These are phyloP conservation scores for Tetraodon nigroviridis DNA, from an alignment of 2,113 vertebrate species.

Conservation along the genomic window DNA sequence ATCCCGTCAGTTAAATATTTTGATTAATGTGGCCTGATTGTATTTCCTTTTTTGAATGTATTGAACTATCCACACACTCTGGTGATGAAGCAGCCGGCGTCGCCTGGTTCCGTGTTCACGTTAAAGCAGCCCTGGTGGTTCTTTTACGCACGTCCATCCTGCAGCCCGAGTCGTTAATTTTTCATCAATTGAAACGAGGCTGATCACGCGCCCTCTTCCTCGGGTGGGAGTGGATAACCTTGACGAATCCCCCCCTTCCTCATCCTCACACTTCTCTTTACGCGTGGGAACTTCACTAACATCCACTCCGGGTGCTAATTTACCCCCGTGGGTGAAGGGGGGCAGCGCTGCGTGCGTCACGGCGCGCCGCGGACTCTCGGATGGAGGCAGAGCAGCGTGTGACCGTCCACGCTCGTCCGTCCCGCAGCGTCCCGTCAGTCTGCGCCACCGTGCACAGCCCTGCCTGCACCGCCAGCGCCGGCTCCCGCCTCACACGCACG, in stretches of 20 bases:
- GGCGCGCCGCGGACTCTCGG: constrained; percentile 44
- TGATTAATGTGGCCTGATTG: too few species aligned
- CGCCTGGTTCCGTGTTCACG: too few species aligned
- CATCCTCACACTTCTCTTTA: background rate
- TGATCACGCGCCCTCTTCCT: constrained; percentile 44
- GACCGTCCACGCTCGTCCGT: constrained; percentile 44
- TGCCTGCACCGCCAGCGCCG: background rate
- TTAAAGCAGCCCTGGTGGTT: background rate
- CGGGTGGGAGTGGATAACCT: constrained; percentile 59
- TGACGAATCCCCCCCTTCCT: constrained; percentile 22
- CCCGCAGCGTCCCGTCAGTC: constrained; percentile 39
- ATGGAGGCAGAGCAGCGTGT: constrained; percentile 47
- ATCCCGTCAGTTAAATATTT: too few species aligned
- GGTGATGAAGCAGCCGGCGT: too few species aligned
- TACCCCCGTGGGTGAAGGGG: too few species aligned
- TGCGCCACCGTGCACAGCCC: background rate
- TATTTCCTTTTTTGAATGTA: too few species aligned
- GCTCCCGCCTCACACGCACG: background rate
- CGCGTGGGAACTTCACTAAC: too few species aligned
- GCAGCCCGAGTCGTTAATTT: background rate
- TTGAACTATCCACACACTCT: too few species aligned
- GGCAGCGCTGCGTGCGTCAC: constrained; percentile 58
- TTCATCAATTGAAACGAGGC: constrained; percentile 28
- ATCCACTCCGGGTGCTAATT: too few species aligned
- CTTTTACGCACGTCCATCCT: background rate